Evolutionary conservation across 2,113 vertebrate genomes (phyloP).

Genomic region (Phaethornis superciliosus): DNA sequence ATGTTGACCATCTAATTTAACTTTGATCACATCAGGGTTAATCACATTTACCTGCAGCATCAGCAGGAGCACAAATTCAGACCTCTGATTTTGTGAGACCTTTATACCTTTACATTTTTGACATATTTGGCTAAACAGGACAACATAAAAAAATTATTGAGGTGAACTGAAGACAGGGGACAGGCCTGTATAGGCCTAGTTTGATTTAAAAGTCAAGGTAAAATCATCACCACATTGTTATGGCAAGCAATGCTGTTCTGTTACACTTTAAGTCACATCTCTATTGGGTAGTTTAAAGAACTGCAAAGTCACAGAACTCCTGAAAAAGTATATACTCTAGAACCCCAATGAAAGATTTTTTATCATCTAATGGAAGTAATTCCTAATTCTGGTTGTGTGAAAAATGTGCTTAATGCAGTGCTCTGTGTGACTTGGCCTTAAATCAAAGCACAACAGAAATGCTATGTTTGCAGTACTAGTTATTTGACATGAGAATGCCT

Average conservation of each 20-base stretch:
- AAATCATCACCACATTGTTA: not conserved
- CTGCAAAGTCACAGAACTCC: not conserved
- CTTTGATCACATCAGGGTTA: not conserved
- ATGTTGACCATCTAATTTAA: not conserved
- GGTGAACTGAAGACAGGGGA: not conserved
- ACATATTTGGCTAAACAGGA: not conserved
- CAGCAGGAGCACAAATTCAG: not conserved
- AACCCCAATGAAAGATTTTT: not conserved
- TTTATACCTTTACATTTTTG: not conserved
- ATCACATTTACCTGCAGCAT: not conserved
- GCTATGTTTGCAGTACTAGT: not conserved
- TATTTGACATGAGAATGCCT: conserved; percentile 1
- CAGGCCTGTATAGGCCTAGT: not conserved
- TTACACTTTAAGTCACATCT: not conserved
- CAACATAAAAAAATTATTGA: not conserved
- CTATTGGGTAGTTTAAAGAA: not conserved
- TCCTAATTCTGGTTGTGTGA: not conserved
- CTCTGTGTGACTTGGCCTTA: not conserved
- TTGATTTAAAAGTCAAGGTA: not conserved
- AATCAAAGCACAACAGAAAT: conserved; percentile 17
- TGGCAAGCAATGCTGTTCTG: not conserved
- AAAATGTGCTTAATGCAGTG: not conserved
- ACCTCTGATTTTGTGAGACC: not conserved
- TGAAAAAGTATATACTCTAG: not conserved
- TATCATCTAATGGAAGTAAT: not conserved